A percentile compares a stretch with the other conserved stretches of the same genome.
Evolutionary conservation across 2,888 invertebrate species (phyloP).

Genomic region (Tupiocoris notatus): DNA sequence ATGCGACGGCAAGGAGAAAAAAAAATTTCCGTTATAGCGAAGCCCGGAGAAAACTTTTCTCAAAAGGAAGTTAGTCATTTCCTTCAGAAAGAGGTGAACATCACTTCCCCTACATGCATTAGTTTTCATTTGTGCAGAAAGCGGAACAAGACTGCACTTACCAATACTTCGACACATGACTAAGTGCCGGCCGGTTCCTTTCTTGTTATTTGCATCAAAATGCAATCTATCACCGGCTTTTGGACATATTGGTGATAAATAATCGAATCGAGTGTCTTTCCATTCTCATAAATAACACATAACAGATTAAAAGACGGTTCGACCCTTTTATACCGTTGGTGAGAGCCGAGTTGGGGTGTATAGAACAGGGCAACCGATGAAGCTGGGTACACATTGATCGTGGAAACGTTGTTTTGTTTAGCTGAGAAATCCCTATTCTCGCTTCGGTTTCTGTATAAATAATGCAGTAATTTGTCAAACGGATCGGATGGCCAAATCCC

Average conservation of each 20-base stretch:
- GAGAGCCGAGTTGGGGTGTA: neutral
- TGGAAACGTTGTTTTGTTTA: no score
- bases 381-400: no score
- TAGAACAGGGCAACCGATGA: no score
- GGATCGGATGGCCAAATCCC: no score
- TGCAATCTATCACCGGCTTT: constrained; percentile 13
- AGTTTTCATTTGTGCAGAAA: neutral
- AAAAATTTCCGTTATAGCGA: no score
- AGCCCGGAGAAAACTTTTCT: no score
- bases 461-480: no score
- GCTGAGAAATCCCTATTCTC: no score
- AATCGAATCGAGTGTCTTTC: constrained; percentile 20
- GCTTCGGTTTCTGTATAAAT: no score
- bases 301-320: constrained; percentile 40
- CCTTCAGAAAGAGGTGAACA: neutral
- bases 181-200: neutral
- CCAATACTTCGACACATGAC: neutral
- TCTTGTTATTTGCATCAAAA: constrained; percentile 10
- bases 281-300: constrained; percentile 41
- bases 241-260: constrained; percentile 41
- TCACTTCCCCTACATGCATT: neutral
- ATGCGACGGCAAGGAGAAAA: no score
- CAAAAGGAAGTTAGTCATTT: no score
- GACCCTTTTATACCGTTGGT: neutral
- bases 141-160: neutral